Evolutionary conservation across 2,113 vertebrate species (phyloP).

Genomic region (Peromyscus maniculatus): DNA sequence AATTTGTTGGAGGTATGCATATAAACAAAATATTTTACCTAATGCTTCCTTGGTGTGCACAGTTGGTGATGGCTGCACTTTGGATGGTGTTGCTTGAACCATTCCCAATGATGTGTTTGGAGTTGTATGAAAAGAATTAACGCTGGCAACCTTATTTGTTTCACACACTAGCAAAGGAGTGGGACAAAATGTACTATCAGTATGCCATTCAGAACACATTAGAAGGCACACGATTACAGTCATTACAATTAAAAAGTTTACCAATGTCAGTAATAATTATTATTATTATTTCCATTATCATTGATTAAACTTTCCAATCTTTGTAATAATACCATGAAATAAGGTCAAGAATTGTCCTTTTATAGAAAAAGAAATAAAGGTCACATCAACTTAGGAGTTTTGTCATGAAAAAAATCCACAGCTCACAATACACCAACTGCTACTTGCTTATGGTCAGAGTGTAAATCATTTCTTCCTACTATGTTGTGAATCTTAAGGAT

Average conservation of each 20-base stretch:
- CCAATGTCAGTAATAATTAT: background rate
- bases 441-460: background rate
- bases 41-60: constrained; percentile 96
- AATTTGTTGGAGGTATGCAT: background rate
- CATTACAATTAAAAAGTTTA: background rate
- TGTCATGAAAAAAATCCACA: background rate
- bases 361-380: constrained; percentile 22
- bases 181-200: constrained; percentile 1
- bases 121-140: constrained; percentile 91
- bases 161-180: constrained; percentile 68
- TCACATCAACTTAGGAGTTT: background rate
- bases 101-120: constrained; percentile 93
- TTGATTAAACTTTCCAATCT: background rate
- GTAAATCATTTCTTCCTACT: background rate
- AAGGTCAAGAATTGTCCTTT: background rate
- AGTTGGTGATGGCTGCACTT: constrained; percentile 94
- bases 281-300: background rate
- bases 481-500: background rate
- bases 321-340: background rate
- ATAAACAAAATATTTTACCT: constrained; percentile 86
- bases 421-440: background rate
- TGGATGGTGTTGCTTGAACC: constrained; percentile 91
- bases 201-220: background rate
- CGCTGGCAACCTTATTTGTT: constrained; percentile 84
- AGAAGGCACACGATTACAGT: background rate